Base-by-base conservation (phyloP, 37 sponge, comb jelly and placozoan genomes). In the Chondrilla cf. caribensis region DNA sequence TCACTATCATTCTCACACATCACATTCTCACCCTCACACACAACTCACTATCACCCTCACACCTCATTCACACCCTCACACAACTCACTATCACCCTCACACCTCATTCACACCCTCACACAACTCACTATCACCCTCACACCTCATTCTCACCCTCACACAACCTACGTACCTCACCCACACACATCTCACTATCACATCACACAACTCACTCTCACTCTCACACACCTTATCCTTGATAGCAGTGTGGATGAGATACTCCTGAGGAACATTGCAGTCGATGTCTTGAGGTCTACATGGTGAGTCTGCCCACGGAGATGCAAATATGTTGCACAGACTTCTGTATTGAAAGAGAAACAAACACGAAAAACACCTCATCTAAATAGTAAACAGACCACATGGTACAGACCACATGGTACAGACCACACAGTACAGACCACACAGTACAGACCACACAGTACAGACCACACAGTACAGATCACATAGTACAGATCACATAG, bases 251-350 rank as follows among this genome's bases (percentile, higher is more conserved):
- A 90, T 91, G 18, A 94, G 82, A 57, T 97, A 97, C 58, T 97
- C 97, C 64, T 93, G 95, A 32, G 97, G 97, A 31, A 97, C 97
- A 77, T 80, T 77, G 70, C 64, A 94, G 76, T 97, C 97, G 42
- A 96, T 87, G 76, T 96, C 97, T 33, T 99, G 97, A 36, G 97
- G 95, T 64, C 99, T 47, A 68, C 94, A 86, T 2, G 97, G 99
- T 72, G 91, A 47, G 59, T 99, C 99, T 17, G 95, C 91, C 90
- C 92, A 99, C 1, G 99, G 99, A 36, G 97, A 96, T 31, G 95
- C 86, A 77, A 99, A 99, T 0, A 93, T 94, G 80, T 88, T 93
- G 87, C 90, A 92, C 43, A 99, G 83, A 78, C 90, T 94, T 62
- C 97, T 94, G 60, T 58, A 43, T n/a, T n/a, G n/a, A n/a, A n/a